Conservation (phyloP, 2,797 vertebrate species). For the Myiothlypis coronata region DNA sequence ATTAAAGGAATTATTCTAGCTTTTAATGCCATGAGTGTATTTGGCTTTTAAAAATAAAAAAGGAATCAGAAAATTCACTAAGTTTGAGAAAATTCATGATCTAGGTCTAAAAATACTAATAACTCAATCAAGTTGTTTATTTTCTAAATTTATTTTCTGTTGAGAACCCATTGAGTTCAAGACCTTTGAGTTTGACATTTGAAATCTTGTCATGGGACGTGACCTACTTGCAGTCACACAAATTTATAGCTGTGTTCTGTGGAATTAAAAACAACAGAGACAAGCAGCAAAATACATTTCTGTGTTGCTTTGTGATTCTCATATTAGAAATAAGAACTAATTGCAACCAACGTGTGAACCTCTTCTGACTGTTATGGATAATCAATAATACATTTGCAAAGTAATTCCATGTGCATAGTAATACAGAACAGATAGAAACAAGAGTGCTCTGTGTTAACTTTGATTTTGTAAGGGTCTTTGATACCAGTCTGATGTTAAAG, state of each 20-base stretch:
- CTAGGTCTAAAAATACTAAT: background rate
- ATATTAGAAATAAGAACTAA: background rate
- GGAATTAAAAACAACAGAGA: background rate
- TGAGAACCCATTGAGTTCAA: background rate
- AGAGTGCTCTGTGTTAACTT: background rate
- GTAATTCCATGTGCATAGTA: background rate
- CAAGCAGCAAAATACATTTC: background rate
- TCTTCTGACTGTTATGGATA: background rate
- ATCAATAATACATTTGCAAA: background rate
- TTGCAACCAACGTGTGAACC: background rate
- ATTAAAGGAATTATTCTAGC: background rate
- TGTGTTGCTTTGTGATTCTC: background rate
- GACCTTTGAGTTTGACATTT: background rate
- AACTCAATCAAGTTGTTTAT: background rate
- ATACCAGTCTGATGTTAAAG: background rate
- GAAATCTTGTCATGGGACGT: background rate
- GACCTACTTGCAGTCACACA: background rate
- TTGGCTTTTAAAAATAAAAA: background rate
- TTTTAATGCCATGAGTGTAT: background rate
- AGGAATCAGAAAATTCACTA: background rate
- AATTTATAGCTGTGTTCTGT: background rate
- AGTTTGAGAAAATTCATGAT: background rate
- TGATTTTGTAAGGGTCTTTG: background rate
- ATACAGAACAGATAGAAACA: background rate
- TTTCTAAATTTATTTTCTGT: background rate